Percentiles rank a stretch among this genome's conserved stretches.
Conservation (phyloP, 2,113 vertebrate species). For the Menidia beryllina region DNA sequence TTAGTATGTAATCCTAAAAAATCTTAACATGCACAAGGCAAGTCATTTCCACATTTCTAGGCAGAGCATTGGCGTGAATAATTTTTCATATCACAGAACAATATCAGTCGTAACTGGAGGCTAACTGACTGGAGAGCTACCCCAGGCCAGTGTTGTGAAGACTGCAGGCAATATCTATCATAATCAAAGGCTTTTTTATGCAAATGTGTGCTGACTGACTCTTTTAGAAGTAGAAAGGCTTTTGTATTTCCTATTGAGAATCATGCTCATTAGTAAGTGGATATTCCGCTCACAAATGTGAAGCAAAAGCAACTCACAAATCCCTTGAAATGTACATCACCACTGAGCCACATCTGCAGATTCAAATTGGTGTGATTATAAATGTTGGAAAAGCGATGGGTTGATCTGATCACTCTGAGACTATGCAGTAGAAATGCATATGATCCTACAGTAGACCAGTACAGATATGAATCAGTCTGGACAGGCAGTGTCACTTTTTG, state of each 20-base stretch:
- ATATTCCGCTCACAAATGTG: conserved; percentile 62
- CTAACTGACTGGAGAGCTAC: conserved; percentile 72
- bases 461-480: conserved; percentile 6
- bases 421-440: conserved; percentile 1
- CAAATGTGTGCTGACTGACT: conserved; percentile 78
- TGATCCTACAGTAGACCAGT: neutral
- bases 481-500: conserved; percentile 8
- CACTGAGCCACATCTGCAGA: conserved; percentile 36
- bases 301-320: conserved; percentile 49
- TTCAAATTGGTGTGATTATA: conserved; percentile 8
- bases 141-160: conserved; percentile 71
- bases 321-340: conserved; percentile 28
- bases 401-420: conserved; percentile 16
- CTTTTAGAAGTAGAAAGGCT: conserved; percentile 67
- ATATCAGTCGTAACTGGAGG: conserved; percentile 69
- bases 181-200: conserved; percentile 78
- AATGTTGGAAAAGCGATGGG: conserved; percentile 20
- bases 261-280: conserved; percentile 71
- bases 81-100: conserved; percentile 67
- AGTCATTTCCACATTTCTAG: conserved; percentile 42
- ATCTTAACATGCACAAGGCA: conserved; percentile 43
- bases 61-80: conserved; percentile 39
- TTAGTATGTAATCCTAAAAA: conserved; percentile 61
- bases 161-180: conserved; percentile 72
- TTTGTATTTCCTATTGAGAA: conserved; percentile 72